Conservation (phyloP, 2,113 vertebrate species). For the Alaudala cheleensis region DNA sequence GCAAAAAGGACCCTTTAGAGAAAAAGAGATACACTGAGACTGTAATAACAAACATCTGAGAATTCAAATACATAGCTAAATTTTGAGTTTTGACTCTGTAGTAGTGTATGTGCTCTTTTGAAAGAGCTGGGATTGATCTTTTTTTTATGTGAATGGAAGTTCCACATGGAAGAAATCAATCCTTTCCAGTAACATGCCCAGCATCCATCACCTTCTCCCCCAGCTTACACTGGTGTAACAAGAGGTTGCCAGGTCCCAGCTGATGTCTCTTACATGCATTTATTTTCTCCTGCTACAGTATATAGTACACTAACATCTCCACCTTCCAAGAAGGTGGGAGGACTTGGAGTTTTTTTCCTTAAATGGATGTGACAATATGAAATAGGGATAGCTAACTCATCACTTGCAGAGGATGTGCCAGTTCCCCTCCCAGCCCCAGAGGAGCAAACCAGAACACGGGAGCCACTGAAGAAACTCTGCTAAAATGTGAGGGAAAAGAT, state of each 20-base stretch:
- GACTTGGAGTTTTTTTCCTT: not conserved
- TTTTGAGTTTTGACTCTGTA: not conserved
- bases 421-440: not conserved
- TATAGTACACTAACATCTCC: not conserved
- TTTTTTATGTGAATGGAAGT: not conserved
- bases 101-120: not conserved
- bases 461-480: not conserved
- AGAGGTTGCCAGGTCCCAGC: not conserved
- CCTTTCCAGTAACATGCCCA: not conserved
- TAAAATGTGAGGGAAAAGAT: not conserved
- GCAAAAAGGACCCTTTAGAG: not conserved
- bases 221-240: not conserved
- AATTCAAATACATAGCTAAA: not conserved
- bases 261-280: not conserved
- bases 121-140: not conserved
- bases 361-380: not conserved
- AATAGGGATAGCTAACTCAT: not conserved
- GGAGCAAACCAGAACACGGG: not conserved
- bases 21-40: rapidly evolving
- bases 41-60: not conserved
- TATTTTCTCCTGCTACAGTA: not conserved
- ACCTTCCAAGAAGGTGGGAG: not conserved
- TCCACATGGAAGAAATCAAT: not conserved
- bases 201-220: not conserved
- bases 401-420: not conserved